Evolutionary conservation across 2,113 vertebrate genomes (phyloP).

Genomic region (Ptilorrhoa leucosticta): DNA sequence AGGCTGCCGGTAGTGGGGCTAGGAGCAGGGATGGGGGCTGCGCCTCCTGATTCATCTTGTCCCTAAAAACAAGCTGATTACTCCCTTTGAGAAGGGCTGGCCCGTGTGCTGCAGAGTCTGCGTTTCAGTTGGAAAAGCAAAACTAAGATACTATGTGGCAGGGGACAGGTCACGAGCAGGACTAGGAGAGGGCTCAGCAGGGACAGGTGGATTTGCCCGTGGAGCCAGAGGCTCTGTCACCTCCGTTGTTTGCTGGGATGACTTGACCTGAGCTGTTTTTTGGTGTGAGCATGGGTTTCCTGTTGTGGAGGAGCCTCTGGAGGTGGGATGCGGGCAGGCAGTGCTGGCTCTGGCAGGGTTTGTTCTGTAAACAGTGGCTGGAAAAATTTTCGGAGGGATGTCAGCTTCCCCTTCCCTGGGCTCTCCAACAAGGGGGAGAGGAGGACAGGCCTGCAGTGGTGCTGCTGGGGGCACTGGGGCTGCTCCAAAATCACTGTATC

Average conservation of each 20-base stretch:
- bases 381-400: background rate
- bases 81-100: conserved; percentile 41
- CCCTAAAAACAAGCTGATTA: background rate
- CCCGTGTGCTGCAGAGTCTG: background rate
- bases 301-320: conserved; percentile 1
- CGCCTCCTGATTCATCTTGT: background rate
- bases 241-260: background rate
- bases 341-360: background rate
- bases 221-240: background rate
- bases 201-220: accelerated
- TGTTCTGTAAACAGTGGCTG: conserved; percentile 3
- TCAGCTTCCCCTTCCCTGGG: background rate
- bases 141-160: background rate
- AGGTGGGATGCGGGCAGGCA: background rate
- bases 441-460: background rate
- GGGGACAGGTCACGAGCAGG: background rate
- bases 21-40: background rate
- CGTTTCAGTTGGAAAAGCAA: background rate
- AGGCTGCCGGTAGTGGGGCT: background rate
- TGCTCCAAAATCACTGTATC: background rate
- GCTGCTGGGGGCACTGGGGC: background rate
- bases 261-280: background rate
- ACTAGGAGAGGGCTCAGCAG: background rate
- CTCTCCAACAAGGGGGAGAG: background rate
- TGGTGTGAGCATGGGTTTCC: background rate